Conservation (phyloP, 2,797 vertebrate species). For the Gallinago nigripennis region DNA sequence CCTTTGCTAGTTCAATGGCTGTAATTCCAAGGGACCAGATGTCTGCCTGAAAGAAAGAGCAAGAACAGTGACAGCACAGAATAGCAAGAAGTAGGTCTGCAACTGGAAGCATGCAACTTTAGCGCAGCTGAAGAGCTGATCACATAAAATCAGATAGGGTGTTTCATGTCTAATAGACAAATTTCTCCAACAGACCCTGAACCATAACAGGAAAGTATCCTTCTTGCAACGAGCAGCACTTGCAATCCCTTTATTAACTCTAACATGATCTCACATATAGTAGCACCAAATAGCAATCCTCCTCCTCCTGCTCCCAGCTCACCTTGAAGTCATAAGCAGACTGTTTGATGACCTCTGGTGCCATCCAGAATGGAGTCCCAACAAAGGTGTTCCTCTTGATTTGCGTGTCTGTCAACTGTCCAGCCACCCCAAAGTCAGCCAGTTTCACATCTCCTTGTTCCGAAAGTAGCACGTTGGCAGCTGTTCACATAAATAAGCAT, state of each 20-base stretch:
- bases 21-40: constrained; percentile 99
- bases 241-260: neutral
- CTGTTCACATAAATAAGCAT: constrained; percentile 66
- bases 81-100: neutral
- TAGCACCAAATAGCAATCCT: neutral
- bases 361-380: constrained; percentile 99
- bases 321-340: constrained; percentile 99
- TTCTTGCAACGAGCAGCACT: neutral
- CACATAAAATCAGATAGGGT: neutral
- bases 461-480: constrained; percentile 95
- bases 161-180: neutral
- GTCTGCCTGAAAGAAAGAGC: constrained; percentile 84
- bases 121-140: neutral
- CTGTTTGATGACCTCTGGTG: constrained; percentile 98
- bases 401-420: constrained; percentile 96
- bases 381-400: constrained; percentile 99
- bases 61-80: neutral
- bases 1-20: constrained; percentile 97
- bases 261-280: neutral
- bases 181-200: neutral
- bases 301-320: constrained; percentile 10
- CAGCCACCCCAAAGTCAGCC: constrained; percentile 97
- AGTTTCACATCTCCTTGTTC: constrained; percentile 98
- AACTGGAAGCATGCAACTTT: neutral
- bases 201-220: neutral